Evolutionary conservation across 2,888 invertebrate genomes (phyloP).

Genomic region (Philaethria dido): DNA sequence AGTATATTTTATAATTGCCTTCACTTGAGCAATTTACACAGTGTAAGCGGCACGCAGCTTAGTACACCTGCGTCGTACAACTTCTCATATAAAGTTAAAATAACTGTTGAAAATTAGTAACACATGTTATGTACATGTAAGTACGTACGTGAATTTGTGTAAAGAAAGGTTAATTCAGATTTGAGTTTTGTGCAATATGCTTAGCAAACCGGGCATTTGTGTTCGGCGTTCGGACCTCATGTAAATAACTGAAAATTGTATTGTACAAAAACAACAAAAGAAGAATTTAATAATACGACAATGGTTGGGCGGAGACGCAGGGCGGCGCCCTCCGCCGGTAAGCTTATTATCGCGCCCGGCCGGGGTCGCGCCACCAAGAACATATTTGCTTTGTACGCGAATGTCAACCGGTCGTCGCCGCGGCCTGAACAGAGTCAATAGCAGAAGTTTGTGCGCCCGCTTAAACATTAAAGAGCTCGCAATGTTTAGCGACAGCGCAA

Average conservation of each 20-base stretch:
- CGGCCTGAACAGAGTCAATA: constrained; percentile 63
- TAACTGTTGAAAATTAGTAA: constrained; percentile 48
- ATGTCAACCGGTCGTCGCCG: constrained; percentile 69
- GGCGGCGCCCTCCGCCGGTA: constrained; percentile 64
- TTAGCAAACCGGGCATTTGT: constrained; percentile 47
- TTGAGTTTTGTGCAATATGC: constrained; percentile 18
- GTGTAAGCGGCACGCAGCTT: constrained; percentile 52
- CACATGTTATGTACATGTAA: constrained; percentile 7
- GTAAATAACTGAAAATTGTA: constrained; percentile 74
- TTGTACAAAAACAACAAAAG: constrained; percentile 70
- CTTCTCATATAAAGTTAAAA: constrained; percentile 58
- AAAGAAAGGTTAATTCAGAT: constrained; percentile 14
- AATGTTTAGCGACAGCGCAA: constrained; percentile 79
- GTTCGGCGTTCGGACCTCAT: constrained; percentile 63
- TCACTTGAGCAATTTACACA: constrained; percentile 52
- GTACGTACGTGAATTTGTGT: constrained; percentile 4
- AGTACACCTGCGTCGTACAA: constrained; percentile 66
- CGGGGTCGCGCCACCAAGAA: constrained; percentile 61
- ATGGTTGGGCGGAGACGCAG: constrained; percentile 61
- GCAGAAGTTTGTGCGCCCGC: constrained; percentile 67
- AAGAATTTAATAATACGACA: constrained; percentile 79
- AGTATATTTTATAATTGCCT: constrained; percentile 67
- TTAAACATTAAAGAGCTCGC: constrained; percentile 80
- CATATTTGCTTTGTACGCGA: constrained; percentile 76
- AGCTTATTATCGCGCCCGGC: constrained; percentile 75